Evolutionary conservation across 1,140 invertebrate species (phyloP).

Genomic region (Caligus rogercresseyi): DNA sequence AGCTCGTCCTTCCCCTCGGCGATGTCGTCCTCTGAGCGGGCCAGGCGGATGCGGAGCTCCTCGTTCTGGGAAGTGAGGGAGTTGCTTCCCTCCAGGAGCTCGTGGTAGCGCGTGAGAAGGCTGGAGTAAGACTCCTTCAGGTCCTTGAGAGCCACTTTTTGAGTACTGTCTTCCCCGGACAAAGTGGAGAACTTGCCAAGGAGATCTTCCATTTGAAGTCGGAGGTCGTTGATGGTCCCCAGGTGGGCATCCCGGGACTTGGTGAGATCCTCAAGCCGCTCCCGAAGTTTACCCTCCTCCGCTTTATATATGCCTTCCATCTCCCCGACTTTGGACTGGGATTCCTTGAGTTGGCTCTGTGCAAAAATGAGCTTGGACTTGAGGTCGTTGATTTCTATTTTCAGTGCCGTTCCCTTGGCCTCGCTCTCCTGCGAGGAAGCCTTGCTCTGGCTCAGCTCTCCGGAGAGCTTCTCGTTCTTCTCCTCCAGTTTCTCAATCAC

Average conservation of each 20-base stretch:
- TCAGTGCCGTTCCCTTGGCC: neutral
- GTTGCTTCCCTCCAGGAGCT: neutral
- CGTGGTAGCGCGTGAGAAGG: neutral
- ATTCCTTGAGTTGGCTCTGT: neutral
- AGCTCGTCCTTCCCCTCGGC: neutral
- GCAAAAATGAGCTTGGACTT: neutral
- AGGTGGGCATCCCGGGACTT: neutral
- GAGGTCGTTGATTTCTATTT: neutral
- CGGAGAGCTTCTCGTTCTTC: neutral
- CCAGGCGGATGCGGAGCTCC: neutral
- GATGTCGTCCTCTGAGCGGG: neutral
- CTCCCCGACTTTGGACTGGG: neutral
- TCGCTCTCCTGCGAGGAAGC: neutral
- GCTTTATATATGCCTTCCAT: neutral
- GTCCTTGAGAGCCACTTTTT: neutral
- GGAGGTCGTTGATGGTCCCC: neutral
- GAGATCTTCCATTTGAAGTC: neutral
- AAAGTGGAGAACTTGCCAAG: neutral
- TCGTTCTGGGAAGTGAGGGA: neutral
- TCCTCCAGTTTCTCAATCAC: neutral
- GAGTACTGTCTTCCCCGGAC: neutral
- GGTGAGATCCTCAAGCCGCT: neutral
- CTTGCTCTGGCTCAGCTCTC: neutral
- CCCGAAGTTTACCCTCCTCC: neutral
- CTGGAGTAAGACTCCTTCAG: neutral